Conservation (phyloP, 1,140 invertebrate genomes). For the Hypsibius dujardini region DNA sequence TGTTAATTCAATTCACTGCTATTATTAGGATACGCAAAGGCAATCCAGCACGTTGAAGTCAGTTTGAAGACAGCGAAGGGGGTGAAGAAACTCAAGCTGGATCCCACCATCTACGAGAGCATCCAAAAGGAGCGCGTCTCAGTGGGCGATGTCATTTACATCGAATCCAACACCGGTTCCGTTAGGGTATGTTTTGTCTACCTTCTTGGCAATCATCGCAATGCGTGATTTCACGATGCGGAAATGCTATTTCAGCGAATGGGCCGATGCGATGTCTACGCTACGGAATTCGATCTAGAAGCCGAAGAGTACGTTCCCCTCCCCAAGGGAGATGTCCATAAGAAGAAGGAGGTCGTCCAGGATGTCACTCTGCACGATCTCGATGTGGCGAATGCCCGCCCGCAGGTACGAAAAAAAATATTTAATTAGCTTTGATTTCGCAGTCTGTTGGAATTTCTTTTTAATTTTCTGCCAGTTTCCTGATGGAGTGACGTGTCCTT, state of each 20-base stretch:
- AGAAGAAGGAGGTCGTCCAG: conserved; percentile 97
- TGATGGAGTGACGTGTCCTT: conserved; percentile 13
- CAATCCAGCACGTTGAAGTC: conserved; percentile 88
- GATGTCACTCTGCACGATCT: conserved; percentile 96
- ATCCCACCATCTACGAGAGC: conserved; percentile 93
- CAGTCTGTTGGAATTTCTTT: too few species aligned
- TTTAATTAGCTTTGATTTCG: too few species aligned
- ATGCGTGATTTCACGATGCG: too few species aligned
- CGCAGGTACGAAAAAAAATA: conserved; percentile 49
- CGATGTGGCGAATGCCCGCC: conserved; percentile 88
- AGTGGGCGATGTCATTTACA: conserved; percentile 96
- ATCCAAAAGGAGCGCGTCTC: conserved; percentile 90
- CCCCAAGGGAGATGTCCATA: conserved; percentile 98
- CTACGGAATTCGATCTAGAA: conserved; percentile 96
- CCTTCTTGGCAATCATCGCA: too few species aligned
- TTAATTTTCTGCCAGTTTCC: neutral
- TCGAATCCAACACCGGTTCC: conserved; percentile 90
- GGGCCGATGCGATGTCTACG: conserved; percentile 90
- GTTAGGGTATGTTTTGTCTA: conserved; percentile 58
- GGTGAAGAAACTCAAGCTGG: conserved; percentile 90
- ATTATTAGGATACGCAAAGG: conserved; percentile 75
- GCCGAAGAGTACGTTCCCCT: conserved; percentile 98
- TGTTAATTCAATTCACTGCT: conserved; percentile 19
- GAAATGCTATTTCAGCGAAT: conserved; percentile 66
- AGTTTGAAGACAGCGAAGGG: conserved; percentile 94